These are phyloP conservation scores for Coryphaenoides rupestris DNA, from an alignment of 2,113 vertebrate genomes.

Conservation along the genomic window DNA sequence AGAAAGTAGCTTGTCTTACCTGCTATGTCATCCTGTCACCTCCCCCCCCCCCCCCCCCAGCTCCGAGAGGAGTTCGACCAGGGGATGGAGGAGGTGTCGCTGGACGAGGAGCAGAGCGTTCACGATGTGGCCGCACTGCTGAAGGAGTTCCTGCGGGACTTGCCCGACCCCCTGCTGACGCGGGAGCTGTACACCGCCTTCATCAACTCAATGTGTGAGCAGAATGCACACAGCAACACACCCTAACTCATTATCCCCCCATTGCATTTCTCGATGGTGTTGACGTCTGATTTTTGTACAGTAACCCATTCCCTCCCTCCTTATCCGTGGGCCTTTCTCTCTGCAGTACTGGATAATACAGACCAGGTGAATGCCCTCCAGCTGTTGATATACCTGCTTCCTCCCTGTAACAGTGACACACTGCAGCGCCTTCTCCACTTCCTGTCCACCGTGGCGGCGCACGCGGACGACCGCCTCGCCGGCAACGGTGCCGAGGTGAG, in stretches of 20 bases:
- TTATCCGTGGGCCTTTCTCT: conserved; percentile 34
- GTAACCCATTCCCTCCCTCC: no score
- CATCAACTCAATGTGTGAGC: conserved; percentile 89
- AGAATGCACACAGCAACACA: not conserved
- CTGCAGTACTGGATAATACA: conserved; percentile 84
- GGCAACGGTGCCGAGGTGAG: conserved; percentile 83
- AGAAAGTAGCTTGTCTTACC: no score
- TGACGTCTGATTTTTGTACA: not conserved
- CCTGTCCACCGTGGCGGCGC: conserved; percentile 86
- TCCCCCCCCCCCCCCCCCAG: conserved; percentile 69
- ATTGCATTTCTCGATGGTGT: no score
- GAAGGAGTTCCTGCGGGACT: conserved; percentile 95
- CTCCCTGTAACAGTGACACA: conserved; percentile 95
- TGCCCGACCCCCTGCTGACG: conserved; percentile 93
- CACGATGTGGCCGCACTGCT: conserved; percentile 93
- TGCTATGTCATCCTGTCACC: no score
- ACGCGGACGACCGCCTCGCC: conserved; percentile 80
- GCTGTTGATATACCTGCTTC: conserved; percentile 93
- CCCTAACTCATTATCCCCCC: not conserved
- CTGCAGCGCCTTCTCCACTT: conserved; percentile 90
- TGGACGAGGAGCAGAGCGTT: conserved; percentile 91
- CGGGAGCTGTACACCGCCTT: conserved; percentile 94
- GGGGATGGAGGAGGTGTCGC: conserved; percentile 84
- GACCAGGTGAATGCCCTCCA: conserved; percentile 82
- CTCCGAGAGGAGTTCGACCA: conserved; percentile 93